Conservation (phyloP, 2,797 vertebrate genomes). For the Chrysocyon brachyurus region DNA sequence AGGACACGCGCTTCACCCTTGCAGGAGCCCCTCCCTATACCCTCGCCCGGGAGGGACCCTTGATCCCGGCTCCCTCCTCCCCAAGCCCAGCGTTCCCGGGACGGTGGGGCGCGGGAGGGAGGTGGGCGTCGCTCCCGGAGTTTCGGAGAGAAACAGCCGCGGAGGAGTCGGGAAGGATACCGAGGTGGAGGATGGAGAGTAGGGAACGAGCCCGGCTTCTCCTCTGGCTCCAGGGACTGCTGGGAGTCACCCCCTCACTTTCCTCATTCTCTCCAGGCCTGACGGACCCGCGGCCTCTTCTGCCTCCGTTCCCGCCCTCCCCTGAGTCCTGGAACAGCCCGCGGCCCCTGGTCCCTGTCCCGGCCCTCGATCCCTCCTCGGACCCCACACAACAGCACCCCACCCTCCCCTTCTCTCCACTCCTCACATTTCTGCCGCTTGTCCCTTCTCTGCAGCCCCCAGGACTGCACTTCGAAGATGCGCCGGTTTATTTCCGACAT, state of each 20-base stretch:
- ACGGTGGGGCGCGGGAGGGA: neutral
- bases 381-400: neutral
- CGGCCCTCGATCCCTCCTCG: neutral
- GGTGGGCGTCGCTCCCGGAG: neutral
- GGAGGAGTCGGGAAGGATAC: neutral
- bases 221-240: neutral
- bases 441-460: neutral
- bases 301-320: too few species aligned
- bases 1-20: neutral
- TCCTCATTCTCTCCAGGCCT: neutral
- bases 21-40: neutral
- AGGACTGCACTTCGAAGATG: neutral
- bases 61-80: neutral
- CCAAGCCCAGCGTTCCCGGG: neutral
- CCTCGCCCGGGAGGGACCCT: neutral
- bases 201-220: neutral
- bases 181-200: neutral
- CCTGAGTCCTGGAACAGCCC: neutral
- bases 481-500: neutral
- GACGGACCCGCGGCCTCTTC: neutral
- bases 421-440: neutral
- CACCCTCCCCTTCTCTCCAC: too few species aligned
- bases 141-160: neutral
- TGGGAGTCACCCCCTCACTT: neutral
- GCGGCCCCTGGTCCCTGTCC: neutral